Percentiles rank a stretch among this genome's conserved stretches.
These are phyloP conservation scores for Cairina moschata DNA, from an alignment of 2,113 vertebrate genomes.

Conservation along the genomic window DNA sequence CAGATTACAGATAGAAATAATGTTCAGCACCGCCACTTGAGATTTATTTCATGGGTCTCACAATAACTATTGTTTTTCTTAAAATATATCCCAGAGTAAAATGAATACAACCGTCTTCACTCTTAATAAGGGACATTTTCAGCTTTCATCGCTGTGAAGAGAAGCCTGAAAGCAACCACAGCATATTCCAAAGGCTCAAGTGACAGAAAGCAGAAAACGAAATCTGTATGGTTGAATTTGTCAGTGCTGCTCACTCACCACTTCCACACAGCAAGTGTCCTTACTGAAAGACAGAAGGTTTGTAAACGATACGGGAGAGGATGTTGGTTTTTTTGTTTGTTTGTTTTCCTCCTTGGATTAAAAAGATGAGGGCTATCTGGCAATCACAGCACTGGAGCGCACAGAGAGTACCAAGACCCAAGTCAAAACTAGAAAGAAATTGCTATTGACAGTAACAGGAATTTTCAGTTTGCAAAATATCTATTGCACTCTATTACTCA, in stretches of 20 bases:
- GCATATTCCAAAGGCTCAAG: neutral
- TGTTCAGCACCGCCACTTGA: neutral
- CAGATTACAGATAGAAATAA: neutral
- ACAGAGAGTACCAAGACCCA: neutral
- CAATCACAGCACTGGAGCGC: neutral
- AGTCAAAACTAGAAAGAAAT: neutral
- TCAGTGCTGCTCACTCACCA: neutral
- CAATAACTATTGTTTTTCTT: neutral
- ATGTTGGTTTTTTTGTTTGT: neutral
- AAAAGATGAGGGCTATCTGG: neutral
- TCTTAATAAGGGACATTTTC: neutral
- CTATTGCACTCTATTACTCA: neutral
- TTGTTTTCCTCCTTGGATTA: neutral
- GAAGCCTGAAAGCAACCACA: neutral
- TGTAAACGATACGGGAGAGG: rapidly evolving
- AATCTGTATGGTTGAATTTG: neutral
- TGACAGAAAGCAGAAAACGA: neutral
- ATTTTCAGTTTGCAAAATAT: neutral
- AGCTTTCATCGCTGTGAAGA: neutral
- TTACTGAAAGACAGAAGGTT: rapidly evolving
- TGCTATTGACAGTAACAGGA: neutral
- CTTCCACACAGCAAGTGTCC: neutral
- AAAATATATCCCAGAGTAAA: neutral
- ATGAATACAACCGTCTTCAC: neutral
- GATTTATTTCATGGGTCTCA: neutral